Percentiles rank a stretch among this genome's conserved stretches.
Conservation (phyloP, 1,140 invertebrate species). For the Camponotus pennsylvanicus region DNA sequence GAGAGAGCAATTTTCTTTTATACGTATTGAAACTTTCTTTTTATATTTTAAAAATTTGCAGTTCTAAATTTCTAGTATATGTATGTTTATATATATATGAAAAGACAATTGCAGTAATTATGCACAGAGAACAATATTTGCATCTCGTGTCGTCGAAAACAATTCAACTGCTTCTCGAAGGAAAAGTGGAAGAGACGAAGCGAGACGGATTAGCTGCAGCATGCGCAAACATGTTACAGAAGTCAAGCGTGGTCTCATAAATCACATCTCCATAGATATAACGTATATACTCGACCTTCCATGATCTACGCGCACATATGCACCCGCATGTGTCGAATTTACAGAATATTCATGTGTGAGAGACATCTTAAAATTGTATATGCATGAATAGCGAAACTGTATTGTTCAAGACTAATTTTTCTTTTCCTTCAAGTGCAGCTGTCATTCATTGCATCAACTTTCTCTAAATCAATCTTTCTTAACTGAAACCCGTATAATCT, state of each 20-base stretch:
- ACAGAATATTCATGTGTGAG: neutral
- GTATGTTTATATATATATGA: neutral
- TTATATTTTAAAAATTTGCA: too few species aligned
- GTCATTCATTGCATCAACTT: neutral
- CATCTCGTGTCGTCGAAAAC: constrained; percentile 23
- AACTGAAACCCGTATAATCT: neutral
- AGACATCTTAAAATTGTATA: neutral
- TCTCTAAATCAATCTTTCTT: neutral
- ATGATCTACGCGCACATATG: constrained; percentile 32
- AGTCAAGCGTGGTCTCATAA: constrained; percentile 66
- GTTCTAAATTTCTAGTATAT: too few species aligned
- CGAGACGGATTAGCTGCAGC: constrained; percentile 50
- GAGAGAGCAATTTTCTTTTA: neutral
- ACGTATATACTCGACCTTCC: constrained; percentile 47
- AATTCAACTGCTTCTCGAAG: constrained; percentile 38
- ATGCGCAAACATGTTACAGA: constrained; percentile 51
- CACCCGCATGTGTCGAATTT: neutral
- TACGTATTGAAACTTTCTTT: too few species aligned
- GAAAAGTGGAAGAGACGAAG: constrained; percentile 49
- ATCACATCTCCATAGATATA: constrained; percentile 61
- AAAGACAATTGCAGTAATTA: constrained; percentile 12
- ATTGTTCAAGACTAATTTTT: neutral
- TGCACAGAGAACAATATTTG: constrained; percentile 27
- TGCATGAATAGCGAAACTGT: neutral
- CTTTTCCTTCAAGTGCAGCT: neutral